Percentiles rank a stretch among this genome's conserved stretches.
Evolutionary conservation across 2,797 vertebrate species (phyloP).

Genomic region (Alectoris magna): DNA sequence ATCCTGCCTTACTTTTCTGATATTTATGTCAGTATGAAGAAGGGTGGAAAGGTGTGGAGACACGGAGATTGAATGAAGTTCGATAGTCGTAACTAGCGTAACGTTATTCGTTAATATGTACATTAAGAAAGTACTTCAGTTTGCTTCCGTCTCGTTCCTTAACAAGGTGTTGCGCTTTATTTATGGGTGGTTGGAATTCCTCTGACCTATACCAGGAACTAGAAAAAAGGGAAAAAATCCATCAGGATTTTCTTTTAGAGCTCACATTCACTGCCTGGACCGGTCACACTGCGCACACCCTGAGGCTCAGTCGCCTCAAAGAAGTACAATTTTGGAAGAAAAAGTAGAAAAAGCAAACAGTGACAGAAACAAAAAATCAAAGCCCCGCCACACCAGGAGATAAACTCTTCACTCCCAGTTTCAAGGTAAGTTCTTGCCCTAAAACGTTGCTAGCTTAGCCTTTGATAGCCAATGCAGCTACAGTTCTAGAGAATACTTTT

Average conservation of each 20-base stretch:
- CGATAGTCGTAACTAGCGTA: not conserved
- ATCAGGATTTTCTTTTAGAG: not conserved
- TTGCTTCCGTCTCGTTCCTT: not conserved
- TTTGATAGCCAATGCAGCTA: not conserved
- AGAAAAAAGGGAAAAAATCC: accelerated
- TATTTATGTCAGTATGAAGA: not conserved
- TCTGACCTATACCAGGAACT: not conserved
- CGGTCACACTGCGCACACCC: not conserved
- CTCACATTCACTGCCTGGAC: not conserved
- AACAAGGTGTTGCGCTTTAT: not conserved
- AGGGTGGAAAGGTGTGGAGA: accelerated
- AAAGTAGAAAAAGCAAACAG: not conserved
- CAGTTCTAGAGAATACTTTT: not conserved
- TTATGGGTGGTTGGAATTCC: not conserved
- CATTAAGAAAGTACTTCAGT: not conserved
- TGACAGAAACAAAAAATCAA: not conserved
- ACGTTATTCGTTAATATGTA: not conserved
- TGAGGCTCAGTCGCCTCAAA: not conserved
- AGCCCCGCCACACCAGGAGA: not conserved
- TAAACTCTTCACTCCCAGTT: not conserved
- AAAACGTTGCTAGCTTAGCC: not conserved
- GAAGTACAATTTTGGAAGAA: not conserved
- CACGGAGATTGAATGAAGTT: not conserved
- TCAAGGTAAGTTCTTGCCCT: not conserved
- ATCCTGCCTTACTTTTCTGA: not conserved